phyloP scores from a whole-genome alignment of 1,140 invertebrate genomes.

The Stegodyphus dumicola region DNA sequence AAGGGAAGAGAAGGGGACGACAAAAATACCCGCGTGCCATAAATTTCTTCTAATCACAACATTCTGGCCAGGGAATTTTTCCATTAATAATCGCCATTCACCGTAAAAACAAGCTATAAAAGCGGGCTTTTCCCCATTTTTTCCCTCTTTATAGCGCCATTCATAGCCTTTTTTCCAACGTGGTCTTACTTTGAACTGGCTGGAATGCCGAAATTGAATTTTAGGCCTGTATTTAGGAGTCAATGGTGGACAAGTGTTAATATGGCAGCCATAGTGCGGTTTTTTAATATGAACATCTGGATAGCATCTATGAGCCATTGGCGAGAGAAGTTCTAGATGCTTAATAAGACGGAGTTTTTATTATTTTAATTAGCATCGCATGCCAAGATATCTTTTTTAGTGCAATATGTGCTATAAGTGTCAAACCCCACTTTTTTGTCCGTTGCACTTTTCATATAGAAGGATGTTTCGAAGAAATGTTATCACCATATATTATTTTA shows the following conservation, averaged over 20 bases:
- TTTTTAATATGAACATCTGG: slow-evolving; percentile 8
- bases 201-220: slow-evolving; percentile 58
- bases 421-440: too few species aligned
- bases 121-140: slow-evolving; percentile 47
- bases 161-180: slow-evolving; percentile 9
- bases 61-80: slow-evolving; percentile 45
- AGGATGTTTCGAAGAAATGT: too few species aligned
- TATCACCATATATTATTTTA: too few species aligned
- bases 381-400: too few species aligned
- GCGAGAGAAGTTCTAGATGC: slow-evolving; percentile 7
- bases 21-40: slow-evolving; percentile 59
- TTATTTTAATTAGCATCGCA: slow-evolving; percentile 3
- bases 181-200: not conserved
- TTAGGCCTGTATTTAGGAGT: slow-evolving; percentile 25
- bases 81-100: slow-evolving; percentile 59
- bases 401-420: too few species aligned
- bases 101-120: slow-evolving; percentile 60
- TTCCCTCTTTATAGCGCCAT: slow-evolving; percentile 34
- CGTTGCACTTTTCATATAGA: too few species aligned
- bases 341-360: not conserved
- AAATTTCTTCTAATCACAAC: slow-evolving; percentile 61
- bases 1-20: slow-evolving; percentile 3
- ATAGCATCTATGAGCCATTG: slow-evolving; percentile 22
- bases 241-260: slow-evolving; percentile 60
- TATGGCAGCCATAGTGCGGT: slow-evolving; percentile 43